phyloP scores from a whole-genome alignment of 2,888 invertebrate species.

The Helicoverpa assulta region DNA sequence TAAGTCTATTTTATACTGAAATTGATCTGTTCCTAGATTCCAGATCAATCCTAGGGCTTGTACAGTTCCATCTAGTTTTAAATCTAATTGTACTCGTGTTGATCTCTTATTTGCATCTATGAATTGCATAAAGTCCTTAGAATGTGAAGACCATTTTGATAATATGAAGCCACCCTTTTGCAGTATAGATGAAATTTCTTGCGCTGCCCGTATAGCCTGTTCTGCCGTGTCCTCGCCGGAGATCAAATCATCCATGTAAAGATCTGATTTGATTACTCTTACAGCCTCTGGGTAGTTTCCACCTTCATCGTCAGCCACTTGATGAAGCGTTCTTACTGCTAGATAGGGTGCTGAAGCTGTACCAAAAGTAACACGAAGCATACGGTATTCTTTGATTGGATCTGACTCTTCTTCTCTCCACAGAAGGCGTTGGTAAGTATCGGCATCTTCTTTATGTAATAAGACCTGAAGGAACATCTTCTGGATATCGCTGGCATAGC shows the following conservation, averaged over 20 bases:
- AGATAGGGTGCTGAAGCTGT: constrained; percentile 44
- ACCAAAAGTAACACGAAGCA: constrained; percentile 42
- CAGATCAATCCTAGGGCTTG: constrained; percentile 53
- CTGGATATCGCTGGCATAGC: constrained; percentile 57
- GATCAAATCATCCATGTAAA: constrained; percentile 4
- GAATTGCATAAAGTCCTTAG: constrained; percentile 2
- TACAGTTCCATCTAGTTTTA: constrained; percentile 44
- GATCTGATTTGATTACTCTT: not conserved
- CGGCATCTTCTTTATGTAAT: not conserved
- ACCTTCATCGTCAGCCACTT: constrained; percentile 25
- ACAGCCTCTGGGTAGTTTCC: not conserved
- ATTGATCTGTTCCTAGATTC: constrained; percentile 53
- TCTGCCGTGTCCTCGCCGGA: constrained; percentile 1
- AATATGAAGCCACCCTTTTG: constrained; percentile 4
- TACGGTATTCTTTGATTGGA: constrained; percentile 16
- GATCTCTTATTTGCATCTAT: constrained; percentile 22
- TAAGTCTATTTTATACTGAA: constrained; percentile 48
- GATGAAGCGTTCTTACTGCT: constrained; percentile 12
- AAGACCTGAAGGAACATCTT: constrained; percentile 64
- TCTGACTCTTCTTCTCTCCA: constrained; percentile 2
- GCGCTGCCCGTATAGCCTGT: constrained; percentile 1
- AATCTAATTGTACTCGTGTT: constrained; percentile 24
- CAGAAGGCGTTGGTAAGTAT: constrained; percentile 13
- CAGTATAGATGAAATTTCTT: not conserved
- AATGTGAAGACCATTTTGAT: constrained; percentile 7